phyloP scores from a whole-genome alignment of 2,113 vertebrate genomes.

The Nettapus auritus region DNA sequence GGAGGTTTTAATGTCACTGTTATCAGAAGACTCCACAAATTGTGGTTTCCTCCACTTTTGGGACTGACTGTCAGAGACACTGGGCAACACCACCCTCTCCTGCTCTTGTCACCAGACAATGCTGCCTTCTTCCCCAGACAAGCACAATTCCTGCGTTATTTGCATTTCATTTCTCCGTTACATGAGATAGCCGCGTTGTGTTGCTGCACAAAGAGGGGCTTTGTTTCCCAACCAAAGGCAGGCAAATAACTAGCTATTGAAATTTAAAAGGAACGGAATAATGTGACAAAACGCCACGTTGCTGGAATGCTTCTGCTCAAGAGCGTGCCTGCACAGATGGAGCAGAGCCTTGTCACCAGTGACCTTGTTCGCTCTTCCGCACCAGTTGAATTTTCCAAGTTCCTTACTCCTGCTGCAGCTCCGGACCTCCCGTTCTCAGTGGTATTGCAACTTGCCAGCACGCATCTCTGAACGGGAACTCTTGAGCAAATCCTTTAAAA shows the following conservation, averaged over 20 bases:
- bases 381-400: slow-evolving; percentile 65
- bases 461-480: slow-evolving; percentile 23
- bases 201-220: slow-evolving; percentile 33
- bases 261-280: slow-evolving; percentile 14
- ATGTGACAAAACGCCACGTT: slow-evolving; percentile 21
- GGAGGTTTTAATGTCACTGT: background rate
- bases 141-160: slow-evolving; percentile 10
- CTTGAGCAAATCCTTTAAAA: background rate
- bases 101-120: background rate
- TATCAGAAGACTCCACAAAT: background rate
- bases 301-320: slow-evolving; percentile 54
- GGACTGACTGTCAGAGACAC: background rate
- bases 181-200: background rate
- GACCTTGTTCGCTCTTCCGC: slow-evolving; percentile 68
- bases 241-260: slow-evolving; percentile 43
- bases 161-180: slow-evolving; percentile 42
- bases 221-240: slow-evolving; percentile 47
- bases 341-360: slow-evolving; percentile 61
- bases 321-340: slow-evolving; percentile 63
- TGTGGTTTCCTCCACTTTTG: background rate
- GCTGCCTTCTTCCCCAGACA: slow-evolving; percentile 26
- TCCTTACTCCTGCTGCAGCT: slow-evolving; percentile 41
- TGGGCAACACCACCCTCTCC: background rate
- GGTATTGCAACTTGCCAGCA: slow-evolving; percentile 23
- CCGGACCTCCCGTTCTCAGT: slow-evolving; percentile 37